Evolutionary conservation across 1,140 invertebrate species (phyloP).

Genomic region (Drosophila ananassae): DNA sequence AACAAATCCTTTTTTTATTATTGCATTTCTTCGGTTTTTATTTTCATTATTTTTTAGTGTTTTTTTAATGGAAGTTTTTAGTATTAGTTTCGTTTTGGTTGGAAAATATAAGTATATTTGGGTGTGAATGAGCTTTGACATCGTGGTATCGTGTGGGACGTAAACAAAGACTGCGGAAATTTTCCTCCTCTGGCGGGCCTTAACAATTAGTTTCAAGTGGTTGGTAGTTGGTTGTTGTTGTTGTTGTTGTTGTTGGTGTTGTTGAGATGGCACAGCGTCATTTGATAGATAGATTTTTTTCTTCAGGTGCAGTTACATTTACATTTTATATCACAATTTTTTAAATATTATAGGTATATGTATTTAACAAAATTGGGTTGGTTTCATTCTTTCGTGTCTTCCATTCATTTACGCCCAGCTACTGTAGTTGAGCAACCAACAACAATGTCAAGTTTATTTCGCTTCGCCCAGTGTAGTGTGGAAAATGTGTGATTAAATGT

Average conservation of each 20-base stretch:
- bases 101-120: slow-evolving; percentile 69
- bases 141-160: slow-evolving; percentile 61
- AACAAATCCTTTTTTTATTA: slow-evolving; percentile 23
- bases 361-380: slow-evolving; percentile 68
- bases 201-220: slow-evolving; percentile 50
- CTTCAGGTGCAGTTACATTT: slow-evolving; percentile 80
- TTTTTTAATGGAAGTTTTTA: slow-evolving; percentile 55
- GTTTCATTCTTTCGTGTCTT: slow-evolving; percentile 21
- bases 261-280: slow-evolving; percentile 77
- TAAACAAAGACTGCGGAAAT: slow-evolving; percentile 61
- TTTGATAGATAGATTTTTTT: slow-evolving; percentile 78
- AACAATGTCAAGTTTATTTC: slow-evolving; percentile 56
- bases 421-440: slow-evolving; percentile 60
- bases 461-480: slow-evolving; percentile 41
- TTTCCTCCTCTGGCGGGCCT: slow-evolving; percentile 31
- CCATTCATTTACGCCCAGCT: slow-evolving; percentile 67
- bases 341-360: slow-evolving; percentile 65
- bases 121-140: slow-evolving; percentile 55
- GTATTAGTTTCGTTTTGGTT: slow-evolving; percentile 42
- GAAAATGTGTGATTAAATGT: slow-evolving; percentile 25
- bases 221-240: background rate
- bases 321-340: slow-evolving; percentile 81
- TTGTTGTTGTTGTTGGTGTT: slow-evolving; percentile 11
- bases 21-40: slow-evolving; percentile 28
- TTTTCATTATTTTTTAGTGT: slow-evolving; percentile 24